Evolutionary conservation across 1,140 invertebrate genomes (phyloP), one percentile per base, ranked within the genome.

Genomic region (Ruditapes philippinarum): DNA sequence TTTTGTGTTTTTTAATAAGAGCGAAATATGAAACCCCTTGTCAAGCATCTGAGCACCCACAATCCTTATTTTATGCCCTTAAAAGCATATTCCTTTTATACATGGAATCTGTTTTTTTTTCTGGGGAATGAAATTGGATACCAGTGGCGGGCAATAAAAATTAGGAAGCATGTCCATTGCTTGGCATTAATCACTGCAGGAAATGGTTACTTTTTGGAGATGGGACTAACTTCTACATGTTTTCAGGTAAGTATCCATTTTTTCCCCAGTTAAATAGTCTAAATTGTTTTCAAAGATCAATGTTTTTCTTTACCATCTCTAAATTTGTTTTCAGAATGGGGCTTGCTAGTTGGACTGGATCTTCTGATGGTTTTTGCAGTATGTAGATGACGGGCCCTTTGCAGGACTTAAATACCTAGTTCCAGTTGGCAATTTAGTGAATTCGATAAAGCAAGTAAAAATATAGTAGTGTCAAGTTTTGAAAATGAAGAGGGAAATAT

Each of bases 321-420:
- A 70, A n/a, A 70, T 70, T 70, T 70, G 65, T 70, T 70, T 70
- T 70, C 65, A 70, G 54, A 57, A 33, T 70, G 65, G 4, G 33
- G 14, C 33, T 70, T 31, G 14, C 2, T 12, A 31, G n/a, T 17
- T 38, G 36, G 65, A 70, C 65, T 70, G 65, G 65, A 38, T 70
- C 33, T 70, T 33, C 38, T 31, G 38, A 38, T 31, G 17, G 65
- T 9, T 36, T 70, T 70, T 38, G 33, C 36, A 33, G 1, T 33
- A 70, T 70, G 65, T 70, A 70, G 65, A 70, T 70, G 65, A 70
- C 65, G 38, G 65, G 33, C 65, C 36, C 65, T 70, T 70, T 40
- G 38, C 65, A 38, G n/a, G 65, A 70, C 65, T 70, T n/a, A 70
- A 70, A 70, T 36, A 70, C 1, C 65, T 70, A 70, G 65, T 70